These are phyloP conservation scores for Drosophila mayaguana DNA, from an alignment of 2,888 invertebrate species.

Conservation along the genomic window DNA sequence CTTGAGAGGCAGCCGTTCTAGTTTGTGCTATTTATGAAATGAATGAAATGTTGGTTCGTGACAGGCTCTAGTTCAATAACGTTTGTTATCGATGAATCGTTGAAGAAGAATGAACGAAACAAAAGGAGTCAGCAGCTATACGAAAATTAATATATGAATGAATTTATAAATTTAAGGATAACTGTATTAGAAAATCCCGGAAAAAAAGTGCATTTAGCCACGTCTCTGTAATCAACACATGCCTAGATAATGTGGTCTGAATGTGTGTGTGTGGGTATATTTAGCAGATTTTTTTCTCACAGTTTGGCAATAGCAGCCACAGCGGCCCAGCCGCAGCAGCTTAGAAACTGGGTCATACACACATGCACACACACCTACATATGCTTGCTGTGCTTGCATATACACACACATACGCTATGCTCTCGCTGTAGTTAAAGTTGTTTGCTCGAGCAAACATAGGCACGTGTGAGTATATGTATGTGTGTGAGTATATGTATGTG, in stretches of 20 bases:
- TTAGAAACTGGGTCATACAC: conserved; percentile 70
- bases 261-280: conserved; percentile 12
- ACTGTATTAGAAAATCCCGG: neutral
- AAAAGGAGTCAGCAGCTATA: neutral
- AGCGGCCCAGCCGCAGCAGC: conserved; percentile 39
- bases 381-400: neutral
- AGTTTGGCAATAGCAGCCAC: conserved; percentile 36
- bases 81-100: conserved; percentile 3
- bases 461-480: conserved; percentile 2
- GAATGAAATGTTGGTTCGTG: neutral
- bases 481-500: neutral
- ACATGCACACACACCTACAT: neutral
- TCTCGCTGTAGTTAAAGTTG: conserved; percentile 34
- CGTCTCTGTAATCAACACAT: conserved; percentile 6
- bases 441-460: conserved; percentile 10
- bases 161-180: neutral
- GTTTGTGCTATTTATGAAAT: neutral
- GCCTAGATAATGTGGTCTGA: neutral
- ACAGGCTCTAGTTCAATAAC: neutral
- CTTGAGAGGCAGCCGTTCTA: neutral
- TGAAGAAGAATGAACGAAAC: neutral
- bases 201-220: neutral
- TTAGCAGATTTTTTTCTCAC: conserved; percentile 25
- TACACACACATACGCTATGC: conserved; percentile 18
- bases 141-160: too few species aligned